Evolutionary conservation across 2,113 vertebrate species (phyloP).

Genomic region (Gulo gulo): DNA sequence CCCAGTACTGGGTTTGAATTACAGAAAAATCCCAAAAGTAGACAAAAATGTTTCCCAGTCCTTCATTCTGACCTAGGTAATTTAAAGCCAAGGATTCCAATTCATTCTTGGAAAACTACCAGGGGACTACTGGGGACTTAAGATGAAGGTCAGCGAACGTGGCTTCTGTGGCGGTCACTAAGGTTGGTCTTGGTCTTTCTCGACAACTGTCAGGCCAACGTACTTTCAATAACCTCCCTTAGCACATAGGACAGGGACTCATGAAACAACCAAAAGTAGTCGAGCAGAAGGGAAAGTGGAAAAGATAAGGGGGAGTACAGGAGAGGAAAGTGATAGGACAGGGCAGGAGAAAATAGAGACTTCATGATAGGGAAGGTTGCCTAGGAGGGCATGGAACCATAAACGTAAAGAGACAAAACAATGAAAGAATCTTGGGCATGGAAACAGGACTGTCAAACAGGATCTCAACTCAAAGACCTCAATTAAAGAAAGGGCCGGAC

Average conservation of each 20-base stretch:
- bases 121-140: background rate
- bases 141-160: background rate
- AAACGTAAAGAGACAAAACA: background rate
- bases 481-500: background rate
- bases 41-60: background rate
- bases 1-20: background rate
- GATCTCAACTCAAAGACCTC: background rate
- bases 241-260: background rate
- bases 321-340: background rate
- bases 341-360: background rate
- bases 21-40: slow-evolving; percentile 52
- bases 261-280: background rate
- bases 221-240: background rate
- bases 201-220: background rate
- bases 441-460: background rate
- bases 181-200: background rate
- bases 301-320: background rate
- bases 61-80: slow-evolving; percentile 41
- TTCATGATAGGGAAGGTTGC: background rate
- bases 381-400: background rate
- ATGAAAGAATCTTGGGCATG: background rate
- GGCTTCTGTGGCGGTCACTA: background rate
- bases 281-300: background rate
- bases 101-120: slow-evolving; percentile 41
- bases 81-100: slow-evolving; percentile 32